These are phyloP conservation scores for Pterocles orientalis DNA, from an alignment of 2,113 vertebrate species.

Conservation along the genomic window DNA sequence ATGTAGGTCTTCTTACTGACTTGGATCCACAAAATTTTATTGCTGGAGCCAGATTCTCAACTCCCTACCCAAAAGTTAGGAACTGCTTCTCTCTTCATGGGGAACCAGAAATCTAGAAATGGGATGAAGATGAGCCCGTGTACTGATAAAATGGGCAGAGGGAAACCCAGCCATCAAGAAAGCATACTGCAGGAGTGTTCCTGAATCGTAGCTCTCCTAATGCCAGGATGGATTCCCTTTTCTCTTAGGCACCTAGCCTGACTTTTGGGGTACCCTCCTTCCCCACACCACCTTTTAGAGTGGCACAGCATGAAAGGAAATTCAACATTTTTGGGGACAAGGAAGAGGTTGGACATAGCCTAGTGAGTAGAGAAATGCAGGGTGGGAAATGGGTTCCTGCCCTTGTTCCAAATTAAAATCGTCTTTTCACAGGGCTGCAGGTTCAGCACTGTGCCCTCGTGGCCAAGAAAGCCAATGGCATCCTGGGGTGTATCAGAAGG, in stretches of 20 bases:
- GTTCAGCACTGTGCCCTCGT: neutral
- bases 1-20: neutral
- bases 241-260: neutral
- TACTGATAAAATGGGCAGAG: neutral
- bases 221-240: neutral
- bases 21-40: neutral
- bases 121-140: neutral
- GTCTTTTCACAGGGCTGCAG: neutral
- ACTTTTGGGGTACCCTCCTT: neutral
- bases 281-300: neutral
- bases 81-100: neutral
- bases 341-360: neutral
- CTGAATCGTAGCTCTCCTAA: neutral
- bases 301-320: neutral
- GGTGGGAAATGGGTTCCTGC: neutral
- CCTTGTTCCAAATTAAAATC: neutral
- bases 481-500: too few species aligned
- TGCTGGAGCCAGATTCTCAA: neutral
- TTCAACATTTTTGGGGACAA: neutral
- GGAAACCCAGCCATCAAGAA: neutral
- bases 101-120: neutral
- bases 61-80: neutral
- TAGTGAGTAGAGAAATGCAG: neutral
- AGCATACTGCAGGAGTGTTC: neutral
- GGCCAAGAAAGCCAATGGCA: too few species aligned